Evolutionary conservation across 2,888 invertebrate genomes (phyloP).

Genomic region (Lasioglossum lativentre): DNA sequence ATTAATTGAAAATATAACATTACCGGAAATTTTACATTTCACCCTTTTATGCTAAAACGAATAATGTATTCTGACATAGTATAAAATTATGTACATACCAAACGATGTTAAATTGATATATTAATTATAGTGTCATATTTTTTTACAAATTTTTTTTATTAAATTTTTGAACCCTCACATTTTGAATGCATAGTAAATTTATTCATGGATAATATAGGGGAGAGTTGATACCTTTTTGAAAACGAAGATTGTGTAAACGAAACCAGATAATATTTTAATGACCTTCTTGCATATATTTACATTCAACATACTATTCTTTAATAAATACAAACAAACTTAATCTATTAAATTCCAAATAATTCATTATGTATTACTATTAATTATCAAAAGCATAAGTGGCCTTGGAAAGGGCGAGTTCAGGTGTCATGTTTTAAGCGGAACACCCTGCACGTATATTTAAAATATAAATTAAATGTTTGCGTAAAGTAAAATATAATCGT

Average conservation of each 20-base stretch:
- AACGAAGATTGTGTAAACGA: neutral
- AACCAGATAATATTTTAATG: neutral
- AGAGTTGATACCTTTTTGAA: neutral
- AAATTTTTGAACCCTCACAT: neutral
- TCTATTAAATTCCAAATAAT: no score
- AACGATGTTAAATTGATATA: neutral
- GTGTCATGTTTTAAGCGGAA: no score
- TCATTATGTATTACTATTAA: no score
- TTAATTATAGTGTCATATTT: neutral
- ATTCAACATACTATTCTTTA: no score
- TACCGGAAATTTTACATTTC: neutral
- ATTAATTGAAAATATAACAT: neutral
- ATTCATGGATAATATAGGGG: neutral
- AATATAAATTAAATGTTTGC: no score
- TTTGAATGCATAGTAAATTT: neutral
- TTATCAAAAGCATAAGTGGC: no score
- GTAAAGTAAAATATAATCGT: no score
- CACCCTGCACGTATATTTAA: no score
- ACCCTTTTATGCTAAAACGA: neutral
- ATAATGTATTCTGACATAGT: neutral
- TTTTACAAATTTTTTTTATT: no score
- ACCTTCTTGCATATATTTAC: neutral
- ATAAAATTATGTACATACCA: no score
- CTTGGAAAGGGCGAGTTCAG: no score
- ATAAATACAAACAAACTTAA: no score